These are phyloP conservation scores for Hoplodrina blanda DNA, from an alignment of 2,888 invertebrate species.

Conservation along the genomic window DNA sequence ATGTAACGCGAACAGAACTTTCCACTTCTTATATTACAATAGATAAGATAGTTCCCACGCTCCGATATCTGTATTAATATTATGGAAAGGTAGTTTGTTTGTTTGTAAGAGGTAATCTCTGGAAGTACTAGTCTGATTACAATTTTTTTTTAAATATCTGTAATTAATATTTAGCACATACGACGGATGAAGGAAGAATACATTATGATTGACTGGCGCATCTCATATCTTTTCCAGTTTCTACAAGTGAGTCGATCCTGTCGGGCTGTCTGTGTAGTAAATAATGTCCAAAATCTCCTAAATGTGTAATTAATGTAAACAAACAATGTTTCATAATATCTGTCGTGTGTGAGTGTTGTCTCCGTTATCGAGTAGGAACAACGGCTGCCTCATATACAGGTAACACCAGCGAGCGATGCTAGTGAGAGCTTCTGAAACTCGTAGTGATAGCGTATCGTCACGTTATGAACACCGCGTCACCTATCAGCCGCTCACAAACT, in stretches of 20 bases:
- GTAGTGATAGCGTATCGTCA: conserved; percentile 26
- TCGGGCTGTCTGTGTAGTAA: too few relatives aligned
- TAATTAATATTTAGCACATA: too few relatives aligned
- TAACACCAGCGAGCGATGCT: neutral
- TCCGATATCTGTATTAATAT: too few relatives aligned
- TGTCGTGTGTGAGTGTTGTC: neutral
- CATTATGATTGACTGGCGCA: too few relatives aligned
- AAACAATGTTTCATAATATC: neutral
- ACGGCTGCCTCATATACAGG: neutral
- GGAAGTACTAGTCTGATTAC: too few relatives aligned
- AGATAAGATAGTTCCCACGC: too few relatives aligned
- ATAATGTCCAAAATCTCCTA: neutral
- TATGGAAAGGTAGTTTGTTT: too few relatives aligned
- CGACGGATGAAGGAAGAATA: too few relatives aligned
- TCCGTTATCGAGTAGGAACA: neutral
- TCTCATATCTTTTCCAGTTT: too few relatives aligned
- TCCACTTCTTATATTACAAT: neutral
- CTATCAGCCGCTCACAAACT: neutral
- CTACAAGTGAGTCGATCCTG: too few relatives aligned
- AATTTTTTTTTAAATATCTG: too few relatives aligned
- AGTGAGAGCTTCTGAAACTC: conserved; percentile 21
- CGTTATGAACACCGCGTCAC: conserved; percentile 3
- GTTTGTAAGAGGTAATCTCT: too few relatives aligned
- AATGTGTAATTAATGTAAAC: neutral
- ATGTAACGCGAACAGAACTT: neutral